A percentile compares a stretch with the other conserved stretches of the same genome.
Evolutionary conservation across 2,888 invertebrate species (phyloP).

Genomic region (Lasiommata megera): DNA sequence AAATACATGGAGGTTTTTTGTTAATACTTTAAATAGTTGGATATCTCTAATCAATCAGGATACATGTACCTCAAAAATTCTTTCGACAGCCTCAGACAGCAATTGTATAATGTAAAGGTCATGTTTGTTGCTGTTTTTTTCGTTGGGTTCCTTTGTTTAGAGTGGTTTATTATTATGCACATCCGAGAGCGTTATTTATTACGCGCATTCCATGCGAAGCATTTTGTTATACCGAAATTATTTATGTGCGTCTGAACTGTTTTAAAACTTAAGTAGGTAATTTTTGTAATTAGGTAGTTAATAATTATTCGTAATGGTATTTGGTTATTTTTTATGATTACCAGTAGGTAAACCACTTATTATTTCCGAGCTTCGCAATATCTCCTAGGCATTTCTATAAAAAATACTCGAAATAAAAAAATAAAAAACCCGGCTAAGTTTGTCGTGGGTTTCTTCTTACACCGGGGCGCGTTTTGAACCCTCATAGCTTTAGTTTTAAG

Average conservation of each 20-base stretch:
- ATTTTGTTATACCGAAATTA: background rate
- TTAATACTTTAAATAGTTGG: background rate
- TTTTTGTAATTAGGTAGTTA: too few species aligned
- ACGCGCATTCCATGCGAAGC: slow-evolving; percentile 5
- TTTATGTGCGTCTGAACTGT: background rate
- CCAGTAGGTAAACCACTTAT: too few species aligned
- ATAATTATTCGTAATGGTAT: background rate
- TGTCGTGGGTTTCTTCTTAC: too few species aligned
- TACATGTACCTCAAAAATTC: slow-evolving; percentile 26
- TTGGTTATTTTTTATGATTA: too few species aligned
- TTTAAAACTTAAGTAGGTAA: too few species aligned
- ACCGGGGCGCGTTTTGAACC: too few species aligned
- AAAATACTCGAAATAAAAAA: too few species aligned
- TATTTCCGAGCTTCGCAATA: too few species aligned
- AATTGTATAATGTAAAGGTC: slow-evolving; percentile 25
- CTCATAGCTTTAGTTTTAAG: too few species aligned
- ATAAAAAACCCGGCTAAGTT: too few species aligned
- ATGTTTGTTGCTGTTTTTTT: slow-evolving; percentile 28
- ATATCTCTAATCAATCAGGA: background rate
- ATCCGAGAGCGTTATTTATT: slow-evolving; percentile 4
- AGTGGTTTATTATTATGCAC: background rate
- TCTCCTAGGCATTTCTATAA: too few species aligned
- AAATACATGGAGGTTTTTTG: too few species aligned
- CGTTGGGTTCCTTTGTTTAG: slow-evolving; percentile 18
- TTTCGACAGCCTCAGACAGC: slow-evolving; percentile 38